Base-by-base conservation (phyloP, 2,113 vertebrate species). In the Pithys albifrons region DNA sequence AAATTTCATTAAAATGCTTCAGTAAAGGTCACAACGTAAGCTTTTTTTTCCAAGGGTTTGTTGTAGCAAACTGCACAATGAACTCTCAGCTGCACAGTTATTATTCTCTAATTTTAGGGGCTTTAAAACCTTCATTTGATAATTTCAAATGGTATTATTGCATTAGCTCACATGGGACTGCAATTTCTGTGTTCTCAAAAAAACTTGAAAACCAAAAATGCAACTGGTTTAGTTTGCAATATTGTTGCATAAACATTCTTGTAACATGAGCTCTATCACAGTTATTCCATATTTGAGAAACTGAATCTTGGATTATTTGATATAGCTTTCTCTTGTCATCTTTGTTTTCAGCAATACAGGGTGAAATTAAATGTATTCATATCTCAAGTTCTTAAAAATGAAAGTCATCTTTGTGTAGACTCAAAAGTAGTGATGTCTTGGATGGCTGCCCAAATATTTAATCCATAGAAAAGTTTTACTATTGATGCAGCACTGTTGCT, bases 401-500 rank as follows among this genome's bases (percentile, higher is more conserved):
- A 87, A 95, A 93, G 52, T 94, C 31, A 80, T 95, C 80, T 93
- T 96, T 86, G 31, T 52, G 77, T 55, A 88, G 95, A 71, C 83
- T 70, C 92, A 80, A 46, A 96, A 97, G 94, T 86, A 97, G 74
- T 83, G 62, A 82, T 46, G 71, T 86, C 71, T 95, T 87, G 62
- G 18, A 31, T 95, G 80, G 46, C 79, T 97, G 95, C 88, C 92
- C 69, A 94, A 95, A 95, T 96, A 95, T 92, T 97, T 97, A 85
- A 93, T 96, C 92, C 73, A 70, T 91, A 96, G 69, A 94, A 81
- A 95, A 67, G 37, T 95, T 97, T 96, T 96, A 89, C 96, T 95
- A 97, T 95, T 91, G 88, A 95, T 95, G 86, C 91, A 95, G 41
- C 75, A 77, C 90, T 93, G 80, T 97, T 96, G 76, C 96, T 97